Evolutionary conservation across 2,113 vertebrate genomes (phyloP).

Genomic region (Pachyramphus minor): DNA sequence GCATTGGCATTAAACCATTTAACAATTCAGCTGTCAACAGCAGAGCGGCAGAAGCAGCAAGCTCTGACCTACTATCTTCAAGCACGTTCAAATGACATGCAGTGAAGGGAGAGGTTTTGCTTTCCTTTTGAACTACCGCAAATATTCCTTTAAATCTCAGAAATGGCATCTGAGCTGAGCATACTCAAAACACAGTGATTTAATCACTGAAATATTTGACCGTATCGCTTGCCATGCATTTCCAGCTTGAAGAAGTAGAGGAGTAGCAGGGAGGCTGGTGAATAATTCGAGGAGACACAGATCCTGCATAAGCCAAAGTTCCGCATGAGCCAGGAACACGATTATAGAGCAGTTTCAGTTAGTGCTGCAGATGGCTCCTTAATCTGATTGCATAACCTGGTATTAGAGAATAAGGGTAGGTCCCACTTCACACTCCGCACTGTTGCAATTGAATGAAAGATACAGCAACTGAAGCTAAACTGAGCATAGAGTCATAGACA

Average conservation of each 20-base stretch:
- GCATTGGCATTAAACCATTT: not conserved
- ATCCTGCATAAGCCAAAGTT: not conserved
- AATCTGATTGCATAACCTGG: constrained; percentile 37
- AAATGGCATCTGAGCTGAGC: not conserved
- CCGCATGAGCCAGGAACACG: not conserved
- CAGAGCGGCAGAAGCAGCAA: not conserved
- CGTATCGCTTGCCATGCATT: not conserved
- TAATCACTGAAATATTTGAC: not conserved
- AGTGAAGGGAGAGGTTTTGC: not conserved
- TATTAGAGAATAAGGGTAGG: not conserved
- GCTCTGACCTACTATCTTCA: not conserved
- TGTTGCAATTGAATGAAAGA: not conserved
- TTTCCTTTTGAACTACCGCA: not conserved
- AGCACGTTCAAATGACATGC: not conserved
- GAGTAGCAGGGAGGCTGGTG: not conserved
- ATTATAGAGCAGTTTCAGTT: constrained; percentile 11
- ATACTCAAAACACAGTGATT: not conserved
- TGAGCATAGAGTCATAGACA: not conserved
- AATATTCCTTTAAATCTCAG: not conserved
- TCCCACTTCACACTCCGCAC: not conserved
- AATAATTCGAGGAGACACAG: constrained; percentile 19
- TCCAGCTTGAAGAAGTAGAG: not conserved
- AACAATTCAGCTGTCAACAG: not conserved
- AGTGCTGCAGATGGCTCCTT: constrained; percentile 45
- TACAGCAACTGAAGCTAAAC: not conserved